Percentiles rank a stretch among this genome's conserved stretches.
Conservation (phyloP, 2,113 vertebrate genomes). For the Hippocampus comes region DNA sequence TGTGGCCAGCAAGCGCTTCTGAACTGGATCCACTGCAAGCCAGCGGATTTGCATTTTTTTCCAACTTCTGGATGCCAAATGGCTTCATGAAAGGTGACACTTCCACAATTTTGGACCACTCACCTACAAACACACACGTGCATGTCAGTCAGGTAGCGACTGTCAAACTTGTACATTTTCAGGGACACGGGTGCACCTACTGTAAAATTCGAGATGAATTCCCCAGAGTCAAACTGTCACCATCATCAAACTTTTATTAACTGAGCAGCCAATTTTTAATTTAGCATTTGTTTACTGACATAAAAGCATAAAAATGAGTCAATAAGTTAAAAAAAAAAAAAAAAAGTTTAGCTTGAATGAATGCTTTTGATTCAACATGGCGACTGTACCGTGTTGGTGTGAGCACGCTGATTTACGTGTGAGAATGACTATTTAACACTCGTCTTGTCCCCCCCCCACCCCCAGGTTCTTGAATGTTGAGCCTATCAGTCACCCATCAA, state of each 20-base stretch:
- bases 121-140: conserved; percentile 16
- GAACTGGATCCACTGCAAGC: conserved; percentile 45
- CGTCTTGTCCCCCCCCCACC: conserved; percentile 25
- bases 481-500: conserved; percentile 21
- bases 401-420: not conserved
- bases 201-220: not conserved
- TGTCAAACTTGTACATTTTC: not conserved
- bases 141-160: not conserved
- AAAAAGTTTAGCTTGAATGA: not conserved
- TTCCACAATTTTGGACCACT: conserved; percentile 24
- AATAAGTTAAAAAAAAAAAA: too few species aligned
- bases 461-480: conserved; percentile 32
- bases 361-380: not conserved
- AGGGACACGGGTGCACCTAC: not conserved
- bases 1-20: conserved; percentile 41
- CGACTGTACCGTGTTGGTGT: not conserved
- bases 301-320: not conserved
- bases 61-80: conserved; percentile 31
- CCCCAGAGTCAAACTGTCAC: too few species aligned
- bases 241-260: not conserved
- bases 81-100: conserved; percentile 62
- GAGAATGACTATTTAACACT: conserved; percentile 3
- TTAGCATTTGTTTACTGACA: not conserved
- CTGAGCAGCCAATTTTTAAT: not conserved
- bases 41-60: conserved; percentile 44